phyloP scores from a whole-genome alignment of 2,113 vertebrate genomes.

The Capra hircus region DNA sequence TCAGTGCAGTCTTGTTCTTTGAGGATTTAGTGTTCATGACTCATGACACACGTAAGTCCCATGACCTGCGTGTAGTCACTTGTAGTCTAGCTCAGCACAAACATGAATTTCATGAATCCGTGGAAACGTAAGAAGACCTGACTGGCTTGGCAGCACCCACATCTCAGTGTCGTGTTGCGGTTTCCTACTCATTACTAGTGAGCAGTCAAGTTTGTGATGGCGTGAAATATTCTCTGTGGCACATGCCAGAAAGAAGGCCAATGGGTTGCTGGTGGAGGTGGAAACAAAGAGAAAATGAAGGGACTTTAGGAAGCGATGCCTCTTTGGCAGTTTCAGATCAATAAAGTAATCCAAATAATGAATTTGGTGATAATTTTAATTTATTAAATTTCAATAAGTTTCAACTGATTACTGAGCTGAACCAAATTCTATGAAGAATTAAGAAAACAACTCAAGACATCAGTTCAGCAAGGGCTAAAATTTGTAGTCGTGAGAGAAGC shows the following conservation, averaged over 20 bases:
- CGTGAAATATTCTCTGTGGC: neutral
- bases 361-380: neutral
- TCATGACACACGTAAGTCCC: neutral
- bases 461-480: neutral
- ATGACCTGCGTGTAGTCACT: neutral
- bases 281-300: neutral
- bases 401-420: neutral
- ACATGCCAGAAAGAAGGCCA: neutral
- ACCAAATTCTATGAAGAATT: neutral
- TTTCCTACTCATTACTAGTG: neutral
- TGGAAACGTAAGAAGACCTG: neutral
- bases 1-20: neutral
- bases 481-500: neutral
- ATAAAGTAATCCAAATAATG: neutral
- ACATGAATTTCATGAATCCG: neutral
- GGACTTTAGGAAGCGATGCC: neutral
- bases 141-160: neutral
- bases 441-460: neutral
- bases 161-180: fast-evolving
- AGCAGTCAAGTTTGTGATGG: neutral
- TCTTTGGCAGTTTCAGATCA: neutral
- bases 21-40: neutral
- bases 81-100: neutral
- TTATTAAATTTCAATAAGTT: neutral
- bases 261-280: neutral